These are phyloP conservation scores for Agriopis leucophaearia DNA, from an alignment of 2,888 invertebrate species.

Conservation along the genomic window DNA sequence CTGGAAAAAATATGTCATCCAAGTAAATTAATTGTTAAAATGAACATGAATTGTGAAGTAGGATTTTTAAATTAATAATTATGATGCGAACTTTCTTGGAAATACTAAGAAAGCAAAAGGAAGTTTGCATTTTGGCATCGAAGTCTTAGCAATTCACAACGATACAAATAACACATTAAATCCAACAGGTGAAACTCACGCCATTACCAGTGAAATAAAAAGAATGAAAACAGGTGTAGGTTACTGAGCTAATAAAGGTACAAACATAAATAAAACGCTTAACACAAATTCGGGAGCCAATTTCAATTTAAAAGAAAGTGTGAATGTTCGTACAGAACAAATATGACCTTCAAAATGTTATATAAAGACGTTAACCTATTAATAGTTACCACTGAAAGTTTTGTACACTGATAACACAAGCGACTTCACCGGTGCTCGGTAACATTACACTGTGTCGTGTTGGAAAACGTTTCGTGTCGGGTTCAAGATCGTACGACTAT, in stretches of 20 bases:
- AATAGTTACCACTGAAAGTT: conserved; percentile 18
- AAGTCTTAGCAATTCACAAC: background rate
- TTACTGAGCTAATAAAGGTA: conserved; percentile 2
- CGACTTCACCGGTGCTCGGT: conserved; percentile 3
- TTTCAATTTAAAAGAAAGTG: background rate
- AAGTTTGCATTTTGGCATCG: background rate
- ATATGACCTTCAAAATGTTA: conserved; percentile 28
- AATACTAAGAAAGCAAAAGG: background rate
- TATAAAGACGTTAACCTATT: conserved; percentile 30
- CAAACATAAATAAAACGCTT: background rate
- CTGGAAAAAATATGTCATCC: too few relatives aligned
- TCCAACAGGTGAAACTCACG: conserved; percentile 7
- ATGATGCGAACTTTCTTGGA: conserved; percentile 14
- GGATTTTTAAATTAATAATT: too few relatives aligned
- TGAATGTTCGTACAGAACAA: conserved; percentile 18
- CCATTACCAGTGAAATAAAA: background rate
- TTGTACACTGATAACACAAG: conserved; percentile 5
- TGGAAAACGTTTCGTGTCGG: conserved; percentile 55
- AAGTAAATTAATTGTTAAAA: too few relatives aligned
- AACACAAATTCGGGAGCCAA: background rate
- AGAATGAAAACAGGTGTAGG: conserved; percentile 10
- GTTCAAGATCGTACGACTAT: conserved; percentile 70
- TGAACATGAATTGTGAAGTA: too few relatives aligned
- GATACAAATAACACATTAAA: background rate
- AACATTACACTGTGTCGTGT: conserved; percentile 47